phyloP scores from a whole-genome alignment of 2,113 vertebrate genomes.

The Hucho hucho region DNA sequence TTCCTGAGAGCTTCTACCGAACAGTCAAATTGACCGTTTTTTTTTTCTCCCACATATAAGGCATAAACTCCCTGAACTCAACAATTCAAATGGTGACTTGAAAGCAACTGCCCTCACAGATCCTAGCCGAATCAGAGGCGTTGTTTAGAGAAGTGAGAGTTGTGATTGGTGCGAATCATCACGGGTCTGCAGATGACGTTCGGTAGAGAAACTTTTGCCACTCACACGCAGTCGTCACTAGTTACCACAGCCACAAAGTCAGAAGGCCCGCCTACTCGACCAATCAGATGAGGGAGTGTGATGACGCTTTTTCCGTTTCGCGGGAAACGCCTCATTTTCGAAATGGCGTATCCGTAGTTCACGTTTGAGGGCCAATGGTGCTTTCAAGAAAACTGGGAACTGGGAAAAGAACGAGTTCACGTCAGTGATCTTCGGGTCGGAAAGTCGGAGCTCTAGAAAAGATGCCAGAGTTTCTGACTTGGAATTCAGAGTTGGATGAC shows the following conservation, averaged over 20 bases:
- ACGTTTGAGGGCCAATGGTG: too few species aligned
- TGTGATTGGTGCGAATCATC: constrained; percentile 40
- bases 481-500: too few species aligned
- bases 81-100: constrained; percentile 17
- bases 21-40: neutral
- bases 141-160: neutral
- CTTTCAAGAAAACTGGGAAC: too few species aligned
- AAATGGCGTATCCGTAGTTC: too few species aligned
- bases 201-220: constrained; percentile 43
- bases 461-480: too few species aligned
- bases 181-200: neutral
- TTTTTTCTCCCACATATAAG: too few species aligned
- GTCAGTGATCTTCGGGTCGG: too few species aligned
- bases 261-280: too few species aligned
- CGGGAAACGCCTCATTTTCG: constrained; percentile 68
- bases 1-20: neutral
- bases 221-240: constrained; percentile 43
- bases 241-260: constrained; percentile 74
- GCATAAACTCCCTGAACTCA: neutral
- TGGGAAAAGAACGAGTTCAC: too few species aligned
- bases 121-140: constrained; percentile 36
- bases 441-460: too few species aligned
- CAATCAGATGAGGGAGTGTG: too few species aligned
- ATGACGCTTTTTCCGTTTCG: constrained; percentile 65
- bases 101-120: constrained; percentile 63